Evolutionary conservation across 2,113 vertebrate species (phyloP), one percentile per base, ranked within the genome.

Genomic region (Tragulus kanchil): DNA sequence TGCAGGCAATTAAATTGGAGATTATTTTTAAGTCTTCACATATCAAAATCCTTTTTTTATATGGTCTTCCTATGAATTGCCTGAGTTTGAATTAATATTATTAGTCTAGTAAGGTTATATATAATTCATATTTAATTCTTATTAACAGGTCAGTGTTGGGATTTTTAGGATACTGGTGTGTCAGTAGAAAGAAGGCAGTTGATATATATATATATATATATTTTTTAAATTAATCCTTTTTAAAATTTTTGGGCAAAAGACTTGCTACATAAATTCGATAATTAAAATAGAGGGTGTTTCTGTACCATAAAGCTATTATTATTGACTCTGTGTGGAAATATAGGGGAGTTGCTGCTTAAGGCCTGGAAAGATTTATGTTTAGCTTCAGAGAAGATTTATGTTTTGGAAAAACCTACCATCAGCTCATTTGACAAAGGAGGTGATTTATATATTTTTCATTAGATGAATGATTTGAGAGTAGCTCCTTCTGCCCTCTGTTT

Each of bases 351-450:
- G 79, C 67, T 94, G 59, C 91, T 95, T 71, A 94, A 90, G 26
- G 58, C 45, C 42, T 97, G 45, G 69, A 73, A 98, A 96, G 90
- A 97, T 77, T 96, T 94, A 97, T 98, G 78, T 62, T 93, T 89
- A 83, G 59, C 83, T 62, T 97, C 45, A 93, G 52, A 98, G 83
- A 95, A 98, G 95, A 98, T 97, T 93, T 95, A 97, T 98, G 11
- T 91, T 98, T 97, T 97, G 61, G 31, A 95, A 95, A 96, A 97
- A 89, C 56, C 64, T 42, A 6, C 69, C 85, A 56, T 88, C 42
- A 89, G 71, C 83, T 97, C 81, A 92, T 92, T 96, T 75, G 52
- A 36, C 48, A 45, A 45, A 50, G n/a, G 86, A 94, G 91, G 65
- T 94, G 42, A 97, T 98, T 97, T 98, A 89, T 94, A 16, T 85